phyloP scores from a whole-genome alignment of 2,888 invertebrate species.

The Euspilapteryx auroguttella region DNA sequence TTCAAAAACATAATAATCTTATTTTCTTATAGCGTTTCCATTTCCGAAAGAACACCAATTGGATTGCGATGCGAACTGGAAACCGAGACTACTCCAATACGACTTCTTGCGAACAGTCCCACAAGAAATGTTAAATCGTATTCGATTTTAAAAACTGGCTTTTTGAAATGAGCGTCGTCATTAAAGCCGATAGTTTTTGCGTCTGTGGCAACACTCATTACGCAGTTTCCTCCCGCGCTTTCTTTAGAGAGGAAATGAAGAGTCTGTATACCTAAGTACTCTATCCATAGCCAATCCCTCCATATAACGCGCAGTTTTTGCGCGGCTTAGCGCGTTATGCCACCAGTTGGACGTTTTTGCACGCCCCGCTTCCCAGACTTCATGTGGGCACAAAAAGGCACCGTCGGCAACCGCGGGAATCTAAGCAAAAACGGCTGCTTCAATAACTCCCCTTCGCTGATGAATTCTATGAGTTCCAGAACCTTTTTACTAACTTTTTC shows the following conservation, averaged over 20 bases:
- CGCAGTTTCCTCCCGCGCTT: slow-evolving; percentile 56
- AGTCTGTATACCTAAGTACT: too few relatives aligned
- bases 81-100: too few relatives aligned
- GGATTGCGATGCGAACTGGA: too few relatives aligned
- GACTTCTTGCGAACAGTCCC: too few relatives aligned
- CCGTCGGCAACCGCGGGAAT: slow-evolving; percentile 27
- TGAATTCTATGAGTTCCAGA: slow-evolving; percentile 56
- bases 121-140: too few relatives aligned
- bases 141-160: slow-evolving; percentile 1
- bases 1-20: too few relatives aligned
- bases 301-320: slow-evolving; percentile 45
- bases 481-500: slow-evolving; percentile 49
- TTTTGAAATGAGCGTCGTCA: slow-evolving; percentile 33
- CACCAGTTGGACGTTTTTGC: too few relatives aligned
- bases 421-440: slow-evolving; percentile 29
- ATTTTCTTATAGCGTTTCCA: too few relatives aligned
- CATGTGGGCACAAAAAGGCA: slow-evolving; percentile 20
- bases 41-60: too few relatives aligned
- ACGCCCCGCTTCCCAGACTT: slow-evolving; percentile 51
- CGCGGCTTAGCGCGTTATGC: slow-evolving; percentile 26
- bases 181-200: slow-evolving; percentile 50
- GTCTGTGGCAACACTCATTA: slow-evolving; percentile 49
- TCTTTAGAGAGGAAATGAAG: slow-evolving; percentile 59
- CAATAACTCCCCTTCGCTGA: slow-evolving; percentile 52
- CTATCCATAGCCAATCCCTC: too few relatives aligned